Evolutionary conservation across 2,888 invertebrate genomes (phyloP).

Genomic region (Bembecia ichneumoniformis): DNA sequence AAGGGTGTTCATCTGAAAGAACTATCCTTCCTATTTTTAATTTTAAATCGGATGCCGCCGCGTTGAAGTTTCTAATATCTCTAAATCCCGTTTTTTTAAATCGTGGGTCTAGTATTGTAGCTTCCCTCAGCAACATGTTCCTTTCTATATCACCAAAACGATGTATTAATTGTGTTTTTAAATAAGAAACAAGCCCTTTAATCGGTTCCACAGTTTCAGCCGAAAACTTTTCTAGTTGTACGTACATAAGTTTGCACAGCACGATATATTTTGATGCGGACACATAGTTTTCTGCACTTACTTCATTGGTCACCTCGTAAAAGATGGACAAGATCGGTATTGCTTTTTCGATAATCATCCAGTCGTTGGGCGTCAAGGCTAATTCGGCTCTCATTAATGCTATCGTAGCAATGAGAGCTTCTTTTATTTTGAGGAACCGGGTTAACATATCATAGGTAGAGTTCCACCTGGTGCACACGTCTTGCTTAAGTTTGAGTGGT

Average conservation of each 20-base stretch:
- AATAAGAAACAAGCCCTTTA: background rate
- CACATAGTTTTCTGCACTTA: no score
- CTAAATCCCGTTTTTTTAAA: slow-evolving; percentile 4
- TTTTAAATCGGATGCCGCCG: background rate
- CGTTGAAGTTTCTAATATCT: background rate
- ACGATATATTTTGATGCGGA: background rate
- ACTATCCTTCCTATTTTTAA: background rate
- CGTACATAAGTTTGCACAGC: background rate
- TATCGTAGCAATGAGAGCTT: no score
- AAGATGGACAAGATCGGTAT: no score
- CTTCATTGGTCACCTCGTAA: no score
- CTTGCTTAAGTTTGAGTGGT: no score
- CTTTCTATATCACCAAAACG: background rate
- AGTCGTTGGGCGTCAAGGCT: no score
- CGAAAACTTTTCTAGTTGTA: background rate
- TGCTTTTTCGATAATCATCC: no score
- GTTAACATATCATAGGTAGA: no score
- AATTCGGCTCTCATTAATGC: no score
- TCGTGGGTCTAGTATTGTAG: slow-evolving; percentile 4
- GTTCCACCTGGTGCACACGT: no score
- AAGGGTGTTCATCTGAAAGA: background rate
- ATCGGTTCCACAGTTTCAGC: background rate
- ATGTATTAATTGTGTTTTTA: background rate
- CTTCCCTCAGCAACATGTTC: slow-evolving; percentile 1
- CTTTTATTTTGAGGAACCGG: no score